Evolutionary conservation across 2,113 vertebrate species (phyloP).

Genomic region (Delphinapterus leucas): DNA sequence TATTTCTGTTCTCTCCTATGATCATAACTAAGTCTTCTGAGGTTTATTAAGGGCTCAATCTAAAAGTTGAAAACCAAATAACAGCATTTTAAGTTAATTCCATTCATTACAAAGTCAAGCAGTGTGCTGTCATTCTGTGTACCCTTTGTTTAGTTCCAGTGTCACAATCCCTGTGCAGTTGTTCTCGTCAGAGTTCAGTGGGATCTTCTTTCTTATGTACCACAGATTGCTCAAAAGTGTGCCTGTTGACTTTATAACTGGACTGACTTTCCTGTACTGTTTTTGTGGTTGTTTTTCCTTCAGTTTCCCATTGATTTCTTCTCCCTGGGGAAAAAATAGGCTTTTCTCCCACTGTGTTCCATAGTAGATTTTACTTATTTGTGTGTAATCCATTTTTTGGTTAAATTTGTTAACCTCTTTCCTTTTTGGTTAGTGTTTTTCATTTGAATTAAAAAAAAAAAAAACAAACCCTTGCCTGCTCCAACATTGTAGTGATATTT

Average conservation of each 20-base stretch:
- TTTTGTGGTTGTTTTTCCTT: background rate
- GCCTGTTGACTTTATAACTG: background rate
- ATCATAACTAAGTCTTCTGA: background rate
- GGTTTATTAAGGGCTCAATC: background rate
- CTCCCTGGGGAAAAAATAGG: background rate
- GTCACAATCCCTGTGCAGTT: background rate
- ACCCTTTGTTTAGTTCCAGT: background rate
- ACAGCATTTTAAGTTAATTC: background rate
- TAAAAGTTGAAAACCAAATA: background rate
- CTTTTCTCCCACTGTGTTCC: background rate
- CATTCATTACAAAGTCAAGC: background rate
- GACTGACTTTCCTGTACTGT: background rate
- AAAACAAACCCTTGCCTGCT: background rate
- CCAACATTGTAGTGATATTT: background rate
- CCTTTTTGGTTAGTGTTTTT: background rate
- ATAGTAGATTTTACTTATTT: background rate
- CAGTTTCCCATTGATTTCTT: background rate
- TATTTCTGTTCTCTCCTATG: background rate
- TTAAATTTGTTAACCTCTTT: background rate
- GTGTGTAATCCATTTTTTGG: background rate
- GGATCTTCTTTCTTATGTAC: background rate
- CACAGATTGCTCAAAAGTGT: background rate
- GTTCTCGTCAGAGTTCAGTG: fast-evolving
- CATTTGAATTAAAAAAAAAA: background rate
- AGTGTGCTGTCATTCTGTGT: too few species aligned